phyloP scores from a whole-genome alignment of 2,888 invertebrate species.

The Trichogramma evanescens region DNA sequence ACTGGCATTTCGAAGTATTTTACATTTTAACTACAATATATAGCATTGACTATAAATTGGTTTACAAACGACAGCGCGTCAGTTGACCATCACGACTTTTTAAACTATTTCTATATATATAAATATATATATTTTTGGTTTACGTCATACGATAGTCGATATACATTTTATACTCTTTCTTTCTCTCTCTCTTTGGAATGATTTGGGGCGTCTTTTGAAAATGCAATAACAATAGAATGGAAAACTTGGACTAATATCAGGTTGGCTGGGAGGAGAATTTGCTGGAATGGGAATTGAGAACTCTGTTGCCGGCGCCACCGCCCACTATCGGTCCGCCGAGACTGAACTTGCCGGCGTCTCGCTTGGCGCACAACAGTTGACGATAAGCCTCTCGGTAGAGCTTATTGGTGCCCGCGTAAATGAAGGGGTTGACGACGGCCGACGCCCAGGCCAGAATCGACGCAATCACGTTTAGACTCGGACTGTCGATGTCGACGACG shows the following conservation, averaged over 20 bases:
- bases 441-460: constrained; percentile 86
- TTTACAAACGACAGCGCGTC: no score
- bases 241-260: constrained; percentile 17
- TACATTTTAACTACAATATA: no score
- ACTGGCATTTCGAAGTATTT: no score
- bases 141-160: no score
- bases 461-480: constrained; percentile 73
- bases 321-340: constrained; percentile 4
- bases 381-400: constrained; percentile 59
- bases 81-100: no score
- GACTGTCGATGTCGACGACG: constrained; percentile 69
- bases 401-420: constrained; percentile 83
- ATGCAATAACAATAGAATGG: no score
- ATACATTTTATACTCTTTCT: no score
- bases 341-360: neutral
- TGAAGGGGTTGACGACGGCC: constrained; percentile 81
- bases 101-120: no score
- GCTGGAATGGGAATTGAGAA: constrained; percentile 39
- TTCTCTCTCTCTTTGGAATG: no score
- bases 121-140: no score
- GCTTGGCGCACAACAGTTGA: constrained; percentile 38
- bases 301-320: constrained; percentile 19
- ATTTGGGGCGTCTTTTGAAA: no score
- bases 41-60: no score
- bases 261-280: constrained; percentile 39